Evolutionary conservation across 53 echinoderm and acorn worm species (phyloP).

Genomic region (Apostichopus leukothele): DNA sequence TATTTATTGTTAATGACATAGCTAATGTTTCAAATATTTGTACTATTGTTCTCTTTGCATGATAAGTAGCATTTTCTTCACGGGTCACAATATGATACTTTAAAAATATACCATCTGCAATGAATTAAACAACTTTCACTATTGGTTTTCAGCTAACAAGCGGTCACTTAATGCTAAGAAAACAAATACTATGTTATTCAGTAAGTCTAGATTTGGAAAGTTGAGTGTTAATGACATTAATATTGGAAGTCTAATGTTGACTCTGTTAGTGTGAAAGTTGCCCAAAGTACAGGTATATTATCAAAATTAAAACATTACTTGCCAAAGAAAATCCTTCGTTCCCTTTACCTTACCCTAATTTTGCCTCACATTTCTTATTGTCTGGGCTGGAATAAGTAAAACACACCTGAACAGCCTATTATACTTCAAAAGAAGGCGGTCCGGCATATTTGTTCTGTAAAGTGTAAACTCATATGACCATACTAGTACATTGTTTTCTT

Average conservation of each 20-base stretch:
- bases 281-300: neutral
- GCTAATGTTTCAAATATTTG: neutral
- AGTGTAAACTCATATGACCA: neutral
- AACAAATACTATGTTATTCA: no score
- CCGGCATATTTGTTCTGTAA: conserved; percentile 1
- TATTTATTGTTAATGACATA: neutral
- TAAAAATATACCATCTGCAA: neutral
- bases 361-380: no score
- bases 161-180: neutral
- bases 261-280: neutral
- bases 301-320: no score
- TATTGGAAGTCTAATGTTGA: neutral
- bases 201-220: no score
- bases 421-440: neutral
- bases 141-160: conserved; percentile 13
- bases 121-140: conserved; percentile 11
- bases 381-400: no score
- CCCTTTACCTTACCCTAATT: no score
- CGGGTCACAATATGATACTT: neutral
- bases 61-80: neutral
- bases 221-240: no score
- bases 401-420: neutral
- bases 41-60: neutral
- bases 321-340: no score
- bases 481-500: no score